Base-by-base conservation (phyloP, 2,113 vertebrate genomes). In the Elephas maximus region DNA sequence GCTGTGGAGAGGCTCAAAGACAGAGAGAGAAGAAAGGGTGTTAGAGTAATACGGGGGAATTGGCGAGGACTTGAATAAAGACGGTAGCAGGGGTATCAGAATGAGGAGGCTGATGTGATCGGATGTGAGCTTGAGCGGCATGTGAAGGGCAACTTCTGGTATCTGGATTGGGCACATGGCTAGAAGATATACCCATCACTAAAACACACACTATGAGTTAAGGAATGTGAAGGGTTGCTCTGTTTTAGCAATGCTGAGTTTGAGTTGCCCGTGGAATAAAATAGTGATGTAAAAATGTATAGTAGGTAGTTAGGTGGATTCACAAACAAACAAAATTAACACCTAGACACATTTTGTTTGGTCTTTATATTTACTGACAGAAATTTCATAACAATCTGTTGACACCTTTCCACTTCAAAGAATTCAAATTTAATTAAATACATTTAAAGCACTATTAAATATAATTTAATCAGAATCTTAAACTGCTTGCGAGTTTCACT, bases 351-450 rank as follows among this genome's bases (percentile, higher is more conserved):
- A 37, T 17, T 85, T 67, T 73, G 30, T 63, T 87, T 24, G 57
- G 28, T n/a, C 28, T 84, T 94, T 76, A 23, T 62, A 87, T 60
- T 93, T 63, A 67, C 28, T 65, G 74, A 80, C 67, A 95, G 91
- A 92, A 90, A 79, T 87, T 80, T 92, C 1, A 14, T 78, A 57
- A 48, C 26, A 85, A 57, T 85, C 63, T 92, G 51, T 81, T 95
- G 91, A 82, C 6, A 79, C 76, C 23, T 95, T 92, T 73, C 73
- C 85, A 60, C 23, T 21, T 95, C 41, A 79, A 84, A 53, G 30
- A 78, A 76, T 28, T 60, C 53, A 62, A 79, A 44, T 79, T 90
- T 79, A 94, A 74, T 73, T 67, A 83, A 89, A 83, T 65, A 51
- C 15, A 37, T 57, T 62, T 44, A 33, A 86, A 60, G 37, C 17